phyloP scores from a whole-genome alignment of 2,797 vertebrate genomes.

The Mycteria americana region DNA sequence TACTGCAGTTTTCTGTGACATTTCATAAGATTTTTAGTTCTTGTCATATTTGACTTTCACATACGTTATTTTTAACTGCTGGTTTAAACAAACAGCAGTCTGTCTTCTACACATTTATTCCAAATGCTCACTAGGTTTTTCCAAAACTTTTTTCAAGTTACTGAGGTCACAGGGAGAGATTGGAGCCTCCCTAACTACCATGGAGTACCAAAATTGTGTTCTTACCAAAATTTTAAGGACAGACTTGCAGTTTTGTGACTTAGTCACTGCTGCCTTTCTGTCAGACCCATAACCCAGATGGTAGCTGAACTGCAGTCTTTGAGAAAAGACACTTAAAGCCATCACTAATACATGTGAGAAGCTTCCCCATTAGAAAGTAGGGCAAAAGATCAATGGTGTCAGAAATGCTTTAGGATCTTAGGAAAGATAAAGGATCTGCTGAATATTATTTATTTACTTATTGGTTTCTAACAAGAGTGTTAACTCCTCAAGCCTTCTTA shows the following conservation, averaged over 20 bases:
- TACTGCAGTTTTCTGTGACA: background rate
- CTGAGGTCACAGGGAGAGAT: background rate
- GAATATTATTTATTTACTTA: background rate
- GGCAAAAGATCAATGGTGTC: background rate
- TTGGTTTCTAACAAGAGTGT: background rate
- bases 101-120: background rate
- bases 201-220: background rate
- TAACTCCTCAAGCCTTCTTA: background rate
- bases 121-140: background rate
- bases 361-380: background rate
- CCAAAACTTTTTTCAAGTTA: background rate
- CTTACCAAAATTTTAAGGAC: background rate
- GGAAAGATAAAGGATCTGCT: background rate
- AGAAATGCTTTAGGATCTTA: background rate
- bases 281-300: background rate
- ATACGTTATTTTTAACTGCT: background rate
- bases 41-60: background rate
- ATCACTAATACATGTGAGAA: background rate
- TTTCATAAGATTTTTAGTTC: background rate
- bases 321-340: background rate
- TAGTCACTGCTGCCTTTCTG: background rate
- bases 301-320: background rate
- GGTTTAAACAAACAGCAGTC: background rate
- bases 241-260: background rate
- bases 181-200: background rate